Evolutionary conservation across 35 echinoderm and acorn worm genomes (phyloP).

Genomic region (Ptychodera flava): DNA sequence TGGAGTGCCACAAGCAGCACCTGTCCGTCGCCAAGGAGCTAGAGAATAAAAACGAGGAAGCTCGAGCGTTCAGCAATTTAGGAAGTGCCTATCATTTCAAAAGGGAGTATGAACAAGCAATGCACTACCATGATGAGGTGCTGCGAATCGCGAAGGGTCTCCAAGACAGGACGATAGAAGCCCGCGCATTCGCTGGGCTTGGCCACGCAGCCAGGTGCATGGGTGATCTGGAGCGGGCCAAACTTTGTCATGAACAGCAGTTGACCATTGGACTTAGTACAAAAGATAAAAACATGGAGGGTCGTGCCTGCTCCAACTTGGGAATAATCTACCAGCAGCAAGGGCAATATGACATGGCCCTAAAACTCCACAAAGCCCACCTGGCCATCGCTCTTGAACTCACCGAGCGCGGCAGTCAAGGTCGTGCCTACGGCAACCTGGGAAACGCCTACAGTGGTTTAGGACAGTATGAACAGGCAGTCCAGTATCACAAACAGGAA

Average conservation of each 20-base stretch:
- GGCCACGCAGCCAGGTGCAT: slow-evolving; percentile 86
- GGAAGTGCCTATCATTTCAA: slow-evolving; percentile 99
- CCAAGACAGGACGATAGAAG: slow-evolving; percentile 88
- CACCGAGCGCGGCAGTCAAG: slow-evolving; percentile 47
- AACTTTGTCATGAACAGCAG: slow-evolving; percentile 93
- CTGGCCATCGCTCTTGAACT: slow-evolving; percentile 67
- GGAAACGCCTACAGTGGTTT: slow-evolving; percentile 93
- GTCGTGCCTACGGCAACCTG: slow-evolving; percentile 91
- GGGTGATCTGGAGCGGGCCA: slow-evolving; percentile 66
- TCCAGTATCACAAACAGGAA: slow-evolving; percentile 98
- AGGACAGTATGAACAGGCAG: slow-evolving; percentile 83
- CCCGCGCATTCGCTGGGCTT: slow-evolving; percentile 83
- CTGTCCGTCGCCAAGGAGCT: slow-evolving; percentile 75
- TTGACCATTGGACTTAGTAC: slow-evolving; percentile 89
- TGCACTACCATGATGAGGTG: slow-evolving; percentile 75
- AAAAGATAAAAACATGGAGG: slow-evolving; percentile 86
- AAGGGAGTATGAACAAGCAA: slow-evolving; percentile 77
- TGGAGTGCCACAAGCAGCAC: slow-evolving; percentile 94
- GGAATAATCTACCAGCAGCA: slow-evolving; percentile 92
- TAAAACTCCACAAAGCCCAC: slow-evolving; percentile 97
- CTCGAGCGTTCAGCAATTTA: slow-evolving; percentile 88
- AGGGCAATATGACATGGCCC: slow-evolving; percentile 78
- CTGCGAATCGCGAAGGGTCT: slow-evolving; percentile 64
- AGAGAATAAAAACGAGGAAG: slow-evolving; percentile 92
- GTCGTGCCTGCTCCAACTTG: slow-evolving; percentile 89